Conservation (phyloP, 1,140 invertebrate genomes). For the Palaemon carinicauda region DNA sequence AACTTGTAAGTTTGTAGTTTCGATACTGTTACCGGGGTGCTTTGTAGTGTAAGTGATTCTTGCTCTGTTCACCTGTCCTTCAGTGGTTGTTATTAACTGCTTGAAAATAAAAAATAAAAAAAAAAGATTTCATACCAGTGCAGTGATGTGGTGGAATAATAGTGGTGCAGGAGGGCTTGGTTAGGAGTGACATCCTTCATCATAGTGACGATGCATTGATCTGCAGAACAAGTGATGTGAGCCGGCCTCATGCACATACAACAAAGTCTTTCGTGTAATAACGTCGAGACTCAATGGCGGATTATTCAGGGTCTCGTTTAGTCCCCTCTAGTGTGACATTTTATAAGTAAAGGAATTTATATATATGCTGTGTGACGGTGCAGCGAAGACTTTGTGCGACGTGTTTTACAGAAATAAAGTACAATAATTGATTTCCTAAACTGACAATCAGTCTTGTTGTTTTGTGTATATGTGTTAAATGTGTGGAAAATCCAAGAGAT, state of each 20-base stretch:
- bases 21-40: constrained; percentile 54
- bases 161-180: constrained; percentile 8
- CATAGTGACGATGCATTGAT: too few relatives aligned
- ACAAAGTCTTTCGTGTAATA: too few relatives aligned
- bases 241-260: constrained; percentile 4
- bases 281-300: too few relatives aligned
- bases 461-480: neutral
- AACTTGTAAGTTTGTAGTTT: constrained; percentile 56
- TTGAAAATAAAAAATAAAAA: constrained; percentile 7
- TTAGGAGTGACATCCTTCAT: neutral
- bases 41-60: constrained; percentile 56
- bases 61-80: constrained; percentile 46
- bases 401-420: constrained; percentile 10
- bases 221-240: neutral
- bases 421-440: constrained; percentile 40
- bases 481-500: neutral
- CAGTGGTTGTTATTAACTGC: constrained; percentile 54
- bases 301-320: neutral
- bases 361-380: constrained; percentile 26
- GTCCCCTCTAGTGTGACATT: too few relatives aligned
- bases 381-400: constrained; percentile 31
- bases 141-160: constrained; percentile 35
- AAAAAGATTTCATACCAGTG: constrained; percentile 23
- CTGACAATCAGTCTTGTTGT: constrained; percentile 44
- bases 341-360: neutral